Evolutionary conservation across 92 coral and sea anemone genomes (phyloP).

Genomic region (Diadumene lineata): DNA sequence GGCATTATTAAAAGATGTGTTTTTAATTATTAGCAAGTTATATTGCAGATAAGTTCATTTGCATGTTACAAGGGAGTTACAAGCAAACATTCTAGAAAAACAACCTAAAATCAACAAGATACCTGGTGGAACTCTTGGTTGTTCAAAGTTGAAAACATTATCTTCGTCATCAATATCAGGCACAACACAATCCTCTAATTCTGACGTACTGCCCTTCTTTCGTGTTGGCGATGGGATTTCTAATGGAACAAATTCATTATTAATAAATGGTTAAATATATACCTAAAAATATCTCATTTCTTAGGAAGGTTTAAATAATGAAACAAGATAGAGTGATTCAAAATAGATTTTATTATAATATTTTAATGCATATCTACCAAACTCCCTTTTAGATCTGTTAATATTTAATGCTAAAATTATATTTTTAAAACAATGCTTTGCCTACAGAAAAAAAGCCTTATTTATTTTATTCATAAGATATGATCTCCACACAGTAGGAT

Average conservation of each 20-base stretch:
- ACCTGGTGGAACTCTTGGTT: slow-evolving; percentile 98
- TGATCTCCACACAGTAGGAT: no score
- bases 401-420: not conserved
- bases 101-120: not conserved
- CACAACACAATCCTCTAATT: slow-evolving; percentile 95
- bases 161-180: slow-evolving; percentile 99
- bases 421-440: not conserved
- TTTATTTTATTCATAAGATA: no score
- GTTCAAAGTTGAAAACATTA: slow-evolving; percentile 95
- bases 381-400: not conserved
- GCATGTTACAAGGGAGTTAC: not conserved
- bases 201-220: slow-evolving; percentile 97
- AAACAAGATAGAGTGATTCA: no score
- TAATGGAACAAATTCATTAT: no score
- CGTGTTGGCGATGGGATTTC: slow-evolving; percentile 99
- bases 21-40: no score
- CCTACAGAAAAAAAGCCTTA: not conserved
- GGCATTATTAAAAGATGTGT: no score
- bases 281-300: no score
- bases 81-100: not conserved
- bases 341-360: no score
- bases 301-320: no score
- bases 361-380: no score
- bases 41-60: no score
- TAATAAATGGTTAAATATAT: no score